These are phyloP conservation scores for Drosophila littoralis DNA, from an alignment of 1,140 invertebrate species.

Conservation along the genomic window DNA sequence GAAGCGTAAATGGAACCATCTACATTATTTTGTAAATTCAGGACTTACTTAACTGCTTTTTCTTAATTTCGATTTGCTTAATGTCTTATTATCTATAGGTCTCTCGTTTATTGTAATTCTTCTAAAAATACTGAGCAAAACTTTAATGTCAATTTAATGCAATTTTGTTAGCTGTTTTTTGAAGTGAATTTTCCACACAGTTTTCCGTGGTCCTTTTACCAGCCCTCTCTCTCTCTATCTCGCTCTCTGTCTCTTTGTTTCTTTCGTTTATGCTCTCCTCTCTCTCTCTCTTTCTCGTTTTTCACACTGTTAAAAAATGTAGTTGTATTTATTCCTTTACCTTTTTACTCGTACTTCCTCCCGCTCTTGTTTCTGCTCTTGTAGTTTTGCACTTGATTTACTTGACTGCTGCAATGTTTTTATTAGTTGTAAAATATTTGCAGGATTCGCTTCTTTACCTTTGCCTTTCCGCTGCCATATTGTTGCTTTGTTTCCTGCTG, in stretches of 20 bases:
- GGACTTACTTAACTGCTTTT: too few species aligned
- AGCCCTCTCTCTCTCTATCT: neutral
- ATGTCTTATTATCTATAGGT: too few species aligned
- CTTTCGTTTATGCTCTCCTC: neutral
- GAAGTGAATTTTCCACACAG: too few species aligned
- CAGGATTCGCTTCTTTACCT: slow-evolving; percentile 22
- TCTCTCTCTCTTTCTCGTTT: neutral
- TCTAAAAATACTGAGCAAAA: too few species aligned
- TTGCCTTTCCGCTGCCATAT: slow-evolving; percentile 4
- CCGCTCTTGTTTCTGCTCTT: slow-evolving; percentile 11
- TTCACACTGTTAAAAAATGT: slow-evolving; percentile 11
- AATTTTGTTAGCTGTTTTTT: too few species aligned
- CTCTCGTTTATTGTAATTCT: too few species aligned
- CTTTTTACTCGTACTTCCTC: slow-evolving; percentile 26
- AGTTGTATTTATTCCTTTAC: slow-evolving; percentile 21
- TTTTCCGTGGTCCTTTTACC: too few species aligned
- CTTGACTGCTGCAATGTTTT: slow-evolving; percentile 68
- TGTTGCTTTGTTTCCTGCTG: slow-evolving; percentile 14
- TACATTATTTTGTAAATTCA: too few species aligned
- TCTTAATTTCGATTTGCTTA: too few species aligned
- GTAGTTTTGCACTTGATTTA: slow-evolving; percentile 74
- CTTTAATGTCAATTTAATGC: too few species aligned
- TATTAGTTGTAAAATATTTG: slow-evolving; percentile 76
- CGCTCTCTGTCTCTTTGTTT: neutral
- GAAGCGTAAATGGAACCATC: too few species aligned